Base-by-base conservation (phyloP, 2,113 vertebrate species). In the Rhegmatorhina hoffmannsi region DNA sequence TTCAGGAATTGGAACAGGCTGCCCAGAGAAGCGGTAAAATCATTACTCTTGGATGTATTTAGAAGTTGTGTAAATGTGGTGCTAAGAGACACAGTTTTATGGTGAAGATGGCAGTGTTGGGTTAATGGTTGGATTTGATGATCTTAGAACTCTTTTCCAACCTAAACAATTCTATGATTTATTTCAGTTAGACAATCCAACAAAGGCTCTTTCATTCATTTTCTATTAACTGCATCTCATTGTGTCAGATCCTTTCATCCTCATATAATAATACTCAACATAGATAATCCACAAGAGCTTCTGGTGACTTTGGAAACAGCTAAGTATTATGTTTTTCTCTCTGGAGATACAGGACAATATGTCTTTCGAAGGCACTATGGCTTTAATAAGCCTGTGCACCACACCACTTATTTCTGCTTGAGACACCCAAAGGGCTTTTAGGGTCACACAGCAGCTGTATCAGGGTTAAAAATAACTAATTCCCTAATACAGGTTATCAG, bases 401-500 rank as follows among this genome's bases (percentile, higher is more conserved):
- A 84, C 75, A 59, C 18, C 26, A 52, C 46, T 94, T 81, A 38
- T 67, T 88, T 58, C 68, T 74, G 76, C 38, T 47, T 49, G 64
- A 78, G 73, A 93, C 24, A 84, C 62, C 47, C 44, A 49, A 38
- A 90, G 73, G 91, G 56, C 63, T 1, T 93, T 79, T 64, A 69
- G 70, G 90, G 75, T 88, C 85, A 93, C 59, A 74, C 8, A 3
- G 67, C 11, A 62, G 90, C 73, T 60, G 34, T 62, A 94, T 44
- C 80, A 75, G 47, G 26, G 34, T 92, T 96, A 84, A 92, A 97
- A 92, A 95, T 67, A 97, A 59, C 68, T 66, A 84, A 89, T 56
- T 70, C 75, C 77, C 55, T 58, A n/a, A 88, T 53, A 80, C 38
- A 75, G 83, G 76, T 92, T 84, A 91, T 87, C 66, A 91, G 79